Conservation (phyloP, 2,113 vertebrate genomes). For the Ceyx cyanopectus region DNA sequence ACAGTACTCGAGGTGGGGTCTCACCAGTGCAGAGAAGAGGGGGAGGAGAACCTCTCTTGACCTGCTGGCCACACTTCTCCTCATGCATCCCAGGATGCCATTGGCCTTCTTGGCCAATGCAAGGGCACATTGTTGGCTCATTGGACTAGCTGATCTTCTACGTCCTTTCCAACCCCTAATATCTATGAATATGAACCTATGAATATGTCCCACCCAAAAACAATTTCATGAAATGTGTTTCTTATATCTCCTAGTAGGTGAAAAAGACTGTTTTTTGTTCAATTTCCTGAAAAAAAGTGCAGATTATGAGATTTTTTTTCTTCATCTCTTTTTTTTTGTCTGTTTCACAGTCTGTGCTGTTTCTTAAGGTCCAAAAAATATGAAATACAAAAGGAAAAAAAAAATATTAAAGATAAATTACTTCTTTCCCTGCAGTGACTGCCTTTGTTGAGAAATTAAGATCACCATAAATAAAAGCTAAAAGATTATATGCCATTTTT, state of each 20-base stretch:
- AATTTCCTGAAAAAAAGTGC: conserved; percentile 1
- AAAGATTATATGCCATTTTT: conserved; percentile 69
- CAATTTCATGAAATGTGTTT: conserved; percentile 4
- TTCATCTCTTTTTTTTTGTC: neutral
- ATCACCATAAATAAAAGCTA: conserved; percentile 79
- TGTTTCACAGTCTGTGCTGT: neutral
- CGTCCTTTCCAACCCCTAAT: too few species aligned
- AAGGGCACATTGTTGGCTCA: too few species aligned
- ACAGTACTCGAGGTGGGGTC: too few species aligned
- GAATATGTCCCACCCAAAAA: neutral
- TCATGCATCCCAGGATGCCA: too few species aligned
- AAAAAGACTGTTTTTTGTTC: neutral
- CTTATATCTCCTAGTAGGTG: neutral
- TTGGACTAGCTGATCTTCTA: too few species aligned
- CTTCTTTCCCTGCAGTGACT: conserved; percentile 44
- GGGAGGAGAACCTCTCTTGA: too few species aligned
- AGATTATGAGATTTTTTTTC: neutral
- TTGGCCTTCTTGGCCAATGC: too few species aligned
- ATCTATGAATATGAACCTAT: too few species aligned
- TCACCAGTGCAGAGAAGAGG: too few species aligned
- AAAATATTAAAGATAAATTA: conserved; percentile 61
- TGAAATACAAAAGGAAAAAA: conserved; percentile 5
- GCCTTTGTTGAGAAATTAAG: conserved; percentile 76
- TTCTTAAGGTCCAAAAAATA: conserved; percentile 55
- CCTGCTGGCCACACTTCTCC: too few species aligned